Evolutionary conservation across 2,888 invertebrate species (phyloP), one percentile per base, ranked within the genome.

Genomic region (Phrixothrix hirtus): DNA sequence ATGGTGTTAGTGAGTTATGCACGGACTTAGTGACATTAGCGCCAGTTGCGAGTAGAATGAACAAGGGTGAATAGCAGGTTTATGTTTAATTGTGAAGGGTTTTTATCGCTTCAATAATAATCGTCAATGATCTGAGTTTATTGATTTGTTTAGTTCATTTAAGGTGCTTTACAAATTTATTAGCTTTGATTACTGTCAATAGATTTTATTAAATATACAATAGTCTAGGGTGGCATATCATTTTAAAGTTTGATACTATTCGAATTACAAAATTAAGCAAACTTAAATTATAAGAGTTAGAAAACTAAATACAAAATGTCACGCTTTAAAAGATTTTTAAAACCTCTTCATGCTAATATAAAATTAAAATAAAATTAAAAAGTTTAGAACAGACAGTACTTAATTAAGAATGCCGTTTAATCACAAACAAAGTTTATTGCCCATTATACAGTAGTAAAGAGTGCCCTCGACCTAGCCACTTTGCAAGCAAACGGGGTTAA

Each of bases 401-500:
- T 7, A 35, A 35, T 35, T 15, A 10, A 35, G n/a, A 4, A 17
- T 10, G 2, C 7, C 14, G 14, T 14, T 30, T 41, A 41, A 41
- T 41, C 30, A 17, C 12, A 10, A n/a, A 6, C 2, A 13, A 31
- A 39, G 35, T 37, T 41, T 55, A 55, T 45, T 55, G 36, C 15
- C 14, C 26, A 14, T 27, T 64, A 62, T 65, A 69, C 69, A 66
- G 67, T 60, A 59, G 60, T 57, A 60, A 63, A 68, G 66, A 64
- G 64, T 61, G 59, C 58, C 53, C 59, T 54, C 65, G 61, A 68
- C 63, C 66, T 62, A 55, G 65, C 66, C 70, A 67, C 68, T 70
- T 69, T 68, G 66, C 66, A 65, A 68, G 67, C 69, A 71, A 71
- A 70, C 67, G 68, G 72, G 72, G 72, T 73, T 72, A 75, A 75